Evolutionary conservation across 2,113 vertebrate genomes (phyloP).

Genomic region (Phalacrocorax pelagicus): DNA sequence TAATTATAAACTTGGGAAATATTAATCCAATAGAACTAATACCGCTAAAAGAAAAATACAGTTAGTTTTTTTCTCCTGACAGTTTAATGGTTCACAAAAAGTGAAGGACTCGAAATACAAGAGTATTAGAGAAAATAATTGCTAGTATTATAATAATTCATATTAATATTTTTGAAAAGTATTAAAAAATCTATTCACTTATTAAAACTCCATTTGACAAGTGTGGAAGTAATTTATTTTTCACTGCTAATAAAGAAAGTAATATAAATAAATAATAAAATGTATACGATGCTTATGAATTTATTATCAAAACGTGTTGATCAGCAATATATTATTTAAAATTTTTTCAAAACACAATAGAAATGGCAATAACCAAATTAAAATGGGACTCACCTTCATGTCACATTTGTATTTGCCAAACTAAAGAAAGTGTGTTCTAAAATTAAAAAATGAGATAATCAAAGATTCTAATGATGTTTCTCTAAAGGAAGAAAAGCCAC

Average conservation of each 20-base stretch:
- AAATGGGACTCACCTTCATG: background rate
- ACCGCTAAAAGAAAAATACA: constrained; percentile 7
- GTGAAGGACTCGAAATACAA: background rate
- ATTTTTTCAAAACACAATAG: background rate
- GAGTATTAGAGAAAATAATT: background rate
- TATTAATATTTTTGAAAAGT: background rate
- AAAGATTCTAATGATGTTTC: background rate
- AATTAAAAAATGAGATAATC: background rate
- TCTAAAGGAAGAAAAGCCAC: background rate
- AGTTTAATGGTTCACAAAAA: constrained; percentile 16
- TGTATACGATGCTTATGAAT: background rate
- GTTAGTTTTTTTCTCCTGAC: background rate
- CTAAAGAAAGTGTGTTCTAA: background rate
- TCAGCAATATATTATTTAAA: background rate
- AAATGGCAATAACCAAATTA: background rate
- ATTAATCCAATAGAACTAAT: constrained; percentile 60
- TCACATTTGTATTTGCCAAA: background rate
- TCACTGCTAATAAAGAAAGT: background rate
- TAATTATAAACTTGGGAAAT: constrained; percentile 54
- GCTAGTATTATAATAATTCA: background rate
- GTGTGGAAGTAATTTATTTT: background rate
- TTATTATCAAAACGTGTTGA: background rate
- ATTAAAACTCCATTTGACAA: background rate
- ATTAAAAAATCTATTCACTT: background rate
- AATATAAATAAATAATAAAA: background rate